These are phyloP conservation scores for Hafferia zeledoni DNA, from an alignment of 2,797 vertebrate species.

Conservation along the genomic window DNA sequence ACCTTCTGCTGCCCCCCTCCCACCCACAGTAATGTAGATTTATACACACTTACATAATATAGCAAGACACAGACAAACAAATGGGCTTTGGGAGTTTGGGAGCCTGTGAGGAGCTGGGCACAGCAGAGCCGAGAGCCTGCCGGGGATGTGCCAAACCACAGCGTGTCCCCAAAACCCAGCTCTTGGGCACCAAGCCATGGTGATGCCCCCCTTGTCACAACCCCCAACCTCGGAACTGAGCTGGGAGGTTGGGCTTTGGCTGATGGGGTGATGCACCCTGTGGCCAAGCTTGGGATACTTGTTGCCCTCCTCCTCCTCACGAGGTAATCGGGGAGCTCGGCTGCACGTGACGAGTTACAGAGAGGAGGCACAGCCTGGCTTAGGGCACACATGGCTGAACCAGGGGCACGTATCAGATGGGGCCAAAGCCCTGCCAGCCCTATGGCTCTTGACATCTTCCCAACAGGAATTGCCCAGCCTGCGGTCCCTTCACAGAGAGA, in stretches of 20 bases:
- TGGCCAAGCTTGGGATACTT: background rate
- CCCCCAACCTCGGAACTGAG: rapidly evolving
- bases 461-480: background rate
- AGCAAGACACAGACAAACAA: conserved; percentile 7
- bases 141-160: background rate
- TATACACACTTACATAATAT: conserved; percentile 10
- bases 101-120: background rate
- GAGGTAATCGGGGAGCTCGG: background rate
- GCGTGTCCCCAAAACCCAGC: rapidly evolving
- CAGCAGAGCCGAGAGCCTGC: background rate
- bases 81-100: background rate
- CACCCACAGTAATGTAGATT: conserved; percentile 50
- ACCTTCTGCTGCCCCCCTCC: conserved; percentile 25
- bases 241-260: background rate
- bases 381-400: rapidly evolving
- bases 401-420: rapidly evolving
- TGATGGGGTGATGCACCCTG: background rate
- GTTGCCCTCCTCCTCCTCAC: background rate
- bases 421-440: background rate
- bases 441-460: background rate
- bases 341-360: background rate
- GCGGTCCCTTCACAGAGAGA: rapidly evolving
- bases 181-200: background rate
- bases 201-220: background rate
- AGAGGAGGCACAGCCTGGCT: background rate